These are phyloP conservation scores for Sebastes steindachneri DNA, from an alignment of 2,797 vertebrate species.

Conservation along the genomic window DNA sequence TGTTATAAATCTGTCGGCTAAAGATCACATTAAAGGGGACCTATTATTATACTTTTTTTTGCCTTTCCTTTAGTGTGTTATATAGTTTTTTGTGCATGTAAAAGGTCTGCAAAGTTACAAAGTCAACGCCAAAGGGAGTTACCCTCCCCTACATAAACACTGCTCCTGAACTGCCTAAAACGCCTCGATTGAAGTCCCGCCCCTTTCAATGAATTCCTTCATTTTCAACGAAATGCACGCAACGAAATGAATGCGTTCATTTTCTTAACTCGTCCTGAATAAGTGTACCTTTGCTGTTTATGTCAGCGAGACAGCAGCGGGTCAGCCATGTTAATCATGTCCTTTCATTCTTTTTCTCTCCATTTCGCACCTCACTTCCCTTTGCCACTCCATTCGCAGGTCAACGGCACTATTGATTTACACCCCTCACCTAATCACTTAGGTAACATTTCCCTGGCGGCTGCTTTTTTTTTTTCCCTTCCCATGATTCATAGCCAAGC, in stretches of 20 bases:
- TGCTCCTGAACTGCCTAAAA: neutral
- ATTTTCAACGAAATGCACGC: neutral
- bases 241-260: neutral
- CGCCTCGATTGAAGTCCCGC: neutral
- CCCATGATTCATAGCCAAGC: constrained; percentile 78
- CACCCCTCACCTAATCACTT: constrained; percentile 80
- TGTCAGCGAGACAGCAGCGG: constrained; percentile 28
- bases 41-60: too few species aligned
- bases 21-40: neutral
- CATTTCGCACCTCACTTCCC: constrained; percentile 65
- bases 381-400: constrained; percentile 67
- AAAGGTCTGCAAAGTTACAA: too few species aligned
- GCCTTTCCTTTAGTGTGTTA: too few species aligned
- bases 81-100: too few species aligned
- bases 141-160: too few species aligned
- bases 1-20: neutral
- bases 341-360: constrained; percentile 61
- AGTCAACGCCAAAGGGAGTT: too few species aligned
- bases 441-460: constrained; percentile 77
- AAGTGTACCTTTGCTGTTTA: constrained; percentile 16
- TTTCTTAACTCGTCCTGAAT: neutral
- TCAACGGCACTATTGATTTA: constrained; percentile 80
- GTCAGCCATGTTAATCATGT: constrained; percentile 68
- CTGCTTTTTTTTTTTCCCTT: constrained; percentile 39
- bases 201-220: neutral